phyloP scores from a whole-genome alignment of 2,888 invertebrate species.

The Pherbina coryleti region DNA sequence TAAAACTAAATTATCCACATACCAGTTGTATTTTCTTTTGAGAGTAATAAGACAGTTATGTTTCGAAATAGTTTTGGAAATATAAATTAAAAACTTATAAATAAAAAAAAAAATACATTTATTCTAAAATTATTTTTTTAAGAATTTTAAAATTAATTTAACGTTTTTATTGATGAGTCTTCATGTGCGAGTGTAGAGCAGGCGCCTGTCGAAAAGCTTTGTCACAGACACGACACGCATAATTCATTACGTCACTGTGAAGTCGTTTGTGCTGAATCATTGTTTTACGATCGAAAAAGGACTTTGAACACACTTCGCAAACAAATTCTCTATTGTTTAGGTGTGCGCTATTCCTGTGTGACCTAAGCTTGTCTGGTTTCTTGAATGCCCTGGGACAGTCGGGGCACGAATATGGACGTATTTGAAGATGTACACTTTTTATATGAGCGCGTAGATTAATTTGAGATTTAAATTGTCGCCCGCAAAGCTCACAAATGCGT shows the following conservation, averaged over 20 bases:
- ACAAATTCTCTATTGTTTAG: neutral
- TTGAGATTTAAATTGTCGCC: constrained; percentile 3
- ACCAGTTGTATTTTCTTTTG: too few relatives aligned
- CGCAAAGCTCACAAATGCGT: constrained; percentile 25
- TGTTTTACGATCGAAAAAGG: constrained; percentile 21
- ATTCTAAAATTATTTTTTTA: too few relatives aligned
- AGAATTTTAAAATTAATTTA: too few relatives aligned
- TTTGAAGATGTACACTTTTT: constrained; percentile 12
- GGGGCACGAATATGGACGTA: neutral
- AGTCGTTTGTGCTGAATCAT: constrained; percentile 15
- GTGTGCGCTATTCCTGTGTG: constrained; percentile 6
- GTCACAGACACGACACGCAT: constrained; percentile 10
- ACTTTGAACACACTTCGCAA: constrained; percentile 16
- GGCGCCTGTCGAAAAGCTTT: constrained; percentile 27
- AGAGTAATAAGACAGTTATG: too few relatives aligned
- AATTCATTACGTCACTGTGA: constrained; percentile 22
- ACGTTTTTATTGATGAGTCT: neutral
- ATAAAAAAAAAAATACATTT: too few relatives aligned
- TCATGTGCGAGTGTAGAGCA: constrained; percentile 23
- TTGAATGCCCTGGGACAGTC: neutral
- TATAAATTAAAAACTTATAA: too few relatives aligned
- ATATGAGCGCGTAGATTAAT: neutral
- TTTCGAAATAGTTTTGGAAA: too few relatives aligned
- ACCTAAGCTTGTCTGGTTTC: neutral
- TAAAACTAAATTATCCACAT: too few relatives aligned